Conservation (phyloP, 2,797 vertebrate species). For the Petrocephalus schoutedeni region DNA sequence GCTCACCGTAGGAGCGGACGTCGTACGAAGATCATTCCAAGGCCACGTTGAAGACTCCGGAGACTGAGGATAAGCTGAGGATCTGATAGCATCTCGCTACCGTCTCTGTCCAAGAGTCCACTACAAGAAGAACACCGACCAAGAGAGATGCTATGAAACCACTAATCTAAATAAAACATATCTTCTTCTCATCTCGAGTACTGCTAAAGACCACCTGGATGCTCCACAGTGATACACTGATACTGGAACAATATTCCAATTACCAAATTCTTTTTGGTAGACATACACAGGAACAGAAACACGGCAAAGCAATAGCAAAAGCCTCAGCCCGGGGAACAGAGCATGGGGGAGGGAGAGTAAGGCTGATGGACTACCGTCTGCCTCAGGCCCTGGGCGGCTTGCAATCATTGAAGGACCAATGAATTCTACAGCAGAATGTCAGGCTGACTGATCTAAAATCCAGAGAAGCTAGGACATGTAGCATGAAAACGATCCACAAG, state of each 20-base stretch:
- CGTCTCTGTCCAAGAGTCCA: not conserved
- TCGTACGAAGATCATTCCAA: not conserved
- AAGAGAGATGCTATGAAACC: not conserved
- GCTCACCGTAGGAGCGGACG: not conserved
- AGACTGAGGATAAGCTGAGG: not conserved
- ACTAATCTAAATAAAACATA: not conserved
- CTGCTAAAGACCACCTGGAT: not conserved
- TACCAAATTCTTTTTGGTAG: not conserved
- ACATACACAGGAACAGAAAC: not conserved
- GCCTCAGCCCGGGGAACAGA: not conserved
- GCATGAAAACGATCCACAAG: not conserved
- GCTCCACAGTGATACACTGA: not conserved
- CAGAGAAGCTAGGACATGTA: not conserved
- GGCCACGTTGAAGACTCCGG: not conserved
- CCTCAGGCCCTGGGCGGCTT: not conserved
- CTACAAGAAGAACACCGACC: not conserved
- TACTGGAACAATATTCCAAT: not conserved
- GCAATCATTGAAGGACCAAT: not conserved
- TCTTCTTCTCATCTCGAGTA: not conserved
- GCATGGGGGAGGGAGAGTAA: not conserved
- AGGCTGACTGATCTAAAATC: not conserved
- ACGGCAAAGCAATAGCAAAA: not conserved
- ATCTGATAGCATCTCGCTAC: not conserved
- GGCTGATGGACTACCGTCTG: not conserved
- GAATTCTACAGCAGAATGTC: not conserved